These are phyloP conservation scores for Ectemnius lituratus DNA, from an alignment of 2,888 invertebrate genomes.

Conservation along the genomic window DNA sequence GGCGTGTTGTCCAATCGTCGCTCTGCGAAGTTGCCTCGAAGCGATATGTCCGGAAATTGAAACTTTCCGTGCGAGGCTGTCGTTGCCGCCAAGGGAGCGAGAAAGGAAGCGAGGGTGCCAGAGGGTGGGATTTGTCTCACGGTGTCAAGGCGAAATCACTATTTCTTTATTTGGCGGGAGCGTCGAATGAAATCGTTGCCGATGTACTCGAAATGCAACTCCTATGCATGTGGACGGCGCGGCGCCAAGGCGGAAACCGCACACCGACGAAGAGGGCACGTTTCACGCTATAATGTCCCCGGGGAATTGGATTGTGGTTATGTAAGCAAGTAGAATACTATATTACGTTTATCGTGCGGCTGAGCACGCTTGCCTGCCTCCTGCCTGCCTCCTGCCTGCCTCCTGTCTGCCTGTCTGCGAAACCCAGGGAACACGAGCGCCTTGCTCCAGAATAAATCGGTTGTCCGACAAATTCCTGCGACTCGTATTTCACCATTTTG, in stretches of 20 bases:
- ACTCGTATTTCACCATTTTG: constrained; percentile 7
- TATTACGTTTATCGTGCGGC: constrained; percentile 8
- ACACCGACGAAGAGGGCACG: constrained; percentile 20
- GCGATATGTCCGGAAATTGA: constrained; percentile 63
- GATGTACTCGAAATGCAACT: constrained; percentile 21
- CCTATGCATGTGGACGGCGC: constrained; percentile 7
- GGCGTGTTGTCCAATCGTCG: constrained; percentile 31
- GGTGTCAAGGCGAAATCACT: constrained; percentile 35
- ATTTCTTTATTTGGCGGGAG: constrained; percentile 49
- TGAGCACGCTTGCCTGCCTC: background rate
- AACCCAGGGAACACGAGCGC: background rate
- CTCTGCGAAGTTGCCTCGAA: constrained; percentile 23
- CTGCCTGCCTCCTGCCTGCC: too few species aligned
- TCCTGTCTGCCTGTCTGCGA: too few species aligned
- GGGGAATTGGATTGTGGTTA: constrained; percentile 41
- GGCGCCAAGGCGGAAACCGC: constrained; percentile 13
- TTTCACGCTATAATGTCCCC: constrained; percentile 30
- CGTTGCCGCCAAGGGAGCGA: constrained; percentile 15
- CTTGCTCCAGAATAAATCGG: background rate
- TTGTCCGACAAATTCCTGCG: constrained; percentile 7
- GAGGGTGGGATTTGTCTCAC: constrained; percentile 55
- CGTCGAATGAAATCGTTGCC: constrained; percentile 33
- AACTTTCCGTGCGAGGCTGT: constrained; percentile 51
- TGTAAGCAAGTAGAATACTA: constrained; percentile 15
- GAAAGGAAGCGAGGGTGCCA: constrained; percentile 5